These are phyloP conservation scores for Phymorhynchus buccinoides DNA, from an alignment of 1,140 invertebrate genomes.

Conservation along the genomic window DNA sequence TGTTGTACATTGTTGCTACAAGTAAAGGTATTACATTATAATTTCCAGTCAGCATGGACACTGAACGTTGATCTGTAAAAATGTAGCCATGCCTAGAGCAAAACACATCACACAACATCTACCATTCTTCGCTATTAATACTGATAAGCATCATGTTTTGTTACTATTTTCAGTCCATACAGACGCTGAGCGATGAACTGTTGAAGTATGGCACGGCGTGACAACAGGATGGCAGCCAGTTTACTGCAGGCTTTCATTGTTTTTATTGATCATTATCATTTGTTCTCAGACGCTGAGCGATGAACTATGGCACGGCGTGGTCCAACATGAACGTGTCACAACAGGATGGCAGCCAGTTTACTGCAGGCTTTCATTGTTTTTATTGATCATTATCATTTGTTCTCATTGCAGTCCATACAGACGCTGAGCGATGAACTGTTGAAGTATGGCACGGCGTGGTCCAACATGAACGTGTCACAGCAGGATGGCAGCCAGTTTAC, in stretches of 20 bases:
- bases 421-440: slow-evolving; percentile 91
- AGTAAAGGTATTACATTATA: no score
- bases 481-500: slow-evolving; percentile 60
- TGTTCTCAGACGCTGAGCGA: slow-evolving; percentile 91
- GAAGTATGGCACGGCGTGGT: slow-evolving; percentile 89
- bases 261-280: no score
- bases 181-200: slow-evolving; percentile 91
- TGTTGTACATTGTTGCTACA: no score
- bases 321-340: slow-evolving; percentile 79
- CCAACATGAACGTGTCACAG: slow-evolving; percentile 78
- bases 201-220: slow-evolving; percentile 89
- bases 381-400: not conserved
- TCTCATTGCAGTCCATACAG: slow-evolving; percentile 82
- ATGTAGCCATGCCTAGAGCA: slow-evolving; percentile 89
- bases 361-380: no score
- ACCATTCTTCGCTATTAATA: no score
- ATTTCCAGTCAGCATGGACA: slow-evolving; percentile 86
- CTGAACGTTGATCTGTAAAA: slow-evolving; percentile 91
- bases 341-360: slow-evolving; percentile 59
- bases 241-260: slow-evolving; percentile 57
- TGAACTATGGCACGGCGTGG: slow-evolving; percentile 92
- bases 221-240: slow-evolving; percentile 56
- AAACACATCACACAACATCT: slow-evolving; percentile 76
- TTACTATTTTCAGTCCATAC: slow-evolving; percentile 86
- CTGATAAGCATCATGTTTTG: no score